phyloP scores from a whole-genome alignment of 2,113 vertebrate species.

The Oryzias celebensis region DNA sequence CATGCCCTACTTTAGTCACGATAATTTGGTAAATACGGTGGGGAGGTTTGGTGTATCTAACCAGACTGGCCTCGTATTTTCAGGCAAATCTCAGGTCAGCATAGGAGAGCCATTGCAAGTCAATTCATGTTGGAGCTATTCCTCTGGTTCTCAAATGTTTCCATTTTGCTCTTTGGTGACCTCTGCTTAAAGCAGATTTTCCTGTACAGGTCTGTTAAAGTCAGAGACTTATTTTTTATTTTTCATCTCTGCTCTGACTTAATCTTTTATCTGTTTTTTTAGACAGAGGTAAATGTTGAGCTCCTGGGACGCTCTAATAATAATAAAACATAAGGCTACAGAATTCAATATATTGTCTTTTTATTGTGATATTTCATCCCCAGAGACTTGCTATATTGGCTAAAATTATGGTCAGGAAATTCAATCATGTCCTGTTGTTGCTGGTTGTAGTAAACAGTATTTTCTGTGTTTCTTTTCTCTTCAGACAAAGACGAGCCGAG shows the following conservation, averaged over 20 bases:
- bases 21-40: conserved; percentile 83
- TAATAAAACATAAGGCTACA: no score
- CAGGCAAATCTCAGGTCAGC: conserved; percentile 80
- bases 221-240: neutral
- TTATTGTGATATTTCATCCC: no score
- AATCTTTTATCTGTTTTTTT: no score
- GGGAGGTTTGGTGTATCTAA: conserved; percentile 78
- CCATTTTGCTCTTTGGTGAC: conserved; percentile 42
- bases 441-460: conserved; percentile 8
- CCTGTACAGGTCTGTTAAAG: conserved; percentile 19
- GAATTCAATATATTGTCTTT: no score
- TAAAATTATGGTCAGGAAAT: neutral
- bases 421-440: neutral
- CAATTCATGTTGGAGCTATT: conserved; percentile 75
- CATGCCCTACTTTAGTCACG: conserved; percentile 61
- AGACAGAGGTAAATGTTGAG: no score
- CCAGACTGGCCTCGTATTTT: conserved; percentile 83
- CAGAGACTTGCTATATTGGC: no score
- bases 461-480: conserved; percentile 60
- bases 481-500: conserved; percentile 99
- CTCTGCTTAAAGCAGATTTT: conserved; percentile 26
- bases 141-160: conserved; percentile 47
- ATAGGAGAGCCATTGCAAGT: conserved; percentile 74
- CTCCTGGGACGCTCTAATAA: no score
- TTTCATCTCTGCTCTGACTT: no score